Base-by-base conservation (phyloP, 1,140 invertebrate genomes). In the Anadara kagoshimensis region DNA sequence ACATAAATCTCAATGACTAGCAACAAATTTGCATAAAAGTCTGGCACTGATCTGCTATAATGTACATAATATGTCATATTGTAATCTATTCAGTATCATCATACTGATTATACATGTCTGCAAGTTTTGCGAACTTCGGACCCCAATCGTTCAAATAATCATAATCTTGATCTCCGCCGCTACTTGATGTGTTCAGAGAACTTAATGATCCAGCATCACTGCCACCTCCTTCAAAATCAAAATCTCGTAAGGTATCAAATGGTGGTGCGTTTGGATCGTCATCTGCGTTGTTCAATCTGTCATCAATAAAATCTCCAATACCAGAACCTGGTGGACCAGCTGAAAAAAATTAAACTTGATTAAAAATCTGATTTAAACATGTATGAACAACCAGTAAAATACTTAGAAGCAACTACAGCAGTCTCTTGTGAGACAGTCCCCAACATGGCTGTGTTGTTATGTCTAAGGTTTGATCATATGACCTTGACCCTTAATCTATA, bases 111-210 rank as follows among this genome's bases (percentile, higher is more conserved):
- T 99, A 99, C 95, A 99, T 97, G 86, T 98, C 95, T n/a, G 97
- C 97, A 76, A 99, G 90, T 90, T 98, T 98, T 87, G 97, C 95
- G 90, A 99, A 99, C 79, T 97, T 93, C 45, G 97, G 97, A 61
- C 97, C 97, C 97, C 97, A 99, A 63, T 95, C 94, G 79, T 96
- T 96, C 76, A 99, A 91, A 88, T 98, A 98, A 86, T 98, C 97
- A 90, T 98, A 99, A 83, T 99, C 96, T 88, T 98, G 97, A 87
- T 97, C 96, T 61, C 95, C 96, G 77, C 95, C 97, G 94, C 88
- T 64, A 24, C 96, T 98, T 71, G 96, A 95, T 29, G 97, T 98
- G 75, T 96, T 96, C 79, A 99, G 91, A 20, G 97, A 98, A 83
- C 96, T 98, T 12, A 86, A 92, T 0, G 96, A 98, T 45, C 97